Conservation (phyloP, 2,888 invertebrate species). For the Heteropelma amictum region DNA sequence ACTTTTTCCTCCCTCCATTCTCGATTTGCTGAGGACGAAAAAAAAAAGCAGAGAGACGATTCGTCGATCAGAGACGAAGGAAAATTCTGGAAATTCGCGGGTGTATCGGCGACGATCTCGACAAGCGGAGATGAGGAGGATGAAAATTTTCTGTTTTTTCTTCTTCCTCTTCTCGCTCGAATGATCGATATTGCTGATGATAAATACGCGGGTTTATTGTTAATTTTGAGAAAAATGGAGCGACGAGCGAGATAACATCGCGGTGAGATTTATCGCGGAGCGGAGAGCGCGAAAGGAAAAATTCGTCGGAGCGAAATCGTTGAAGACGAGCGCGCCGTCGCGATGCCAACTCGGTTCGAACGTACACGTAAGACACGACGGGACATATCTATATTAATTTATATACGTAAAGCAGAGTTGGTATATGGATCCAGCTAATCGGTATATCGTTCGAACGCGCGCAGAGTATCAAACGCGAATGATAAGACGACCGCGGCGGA, state of each 20-base stretch:
- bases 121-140: not conserved
- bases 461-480: not conserved
- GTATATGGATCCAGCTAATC: constrained; percentile 48
- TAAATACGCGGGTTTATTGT: too few relatives aligned
- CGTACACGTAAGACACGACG: too few relatives aligned
- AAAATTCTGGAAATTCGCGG: too few relatives aligned
- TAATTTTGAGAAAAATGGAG: too few relatives aligned
- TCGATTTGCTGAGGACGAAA: constrained; percentile 18
- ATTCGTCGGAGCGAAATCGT: not conserved
- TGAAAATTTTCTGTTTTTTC: not conserved
- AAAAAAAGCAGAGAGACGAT: constrained; percentile 1
- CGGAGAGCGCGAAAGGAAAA: not conserved
- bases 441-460: constrained; percentile 34
- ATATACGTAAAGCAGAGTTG: not conserved
- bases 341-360: not conserved
- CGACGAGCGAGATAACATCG: not conserved
- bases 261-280: not conserved
- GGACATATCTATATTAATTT: too few relatives aligned
- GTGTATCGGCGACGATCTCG: too few relatives aligned
- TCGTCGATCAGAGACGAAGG: not conserved
- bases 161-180: too few relatives aligned
- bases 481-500: not conserved
- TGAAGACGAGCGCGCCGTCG: not conserved
- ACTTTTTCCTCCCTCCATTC: constrained; percentile 42
- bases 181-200: too few relatives aligned